These are phyloP conservation scores for Atta cephalotes DNA, from an alignment of 1,140 invertebrate species.

Conservation along the genomic window DNA sequence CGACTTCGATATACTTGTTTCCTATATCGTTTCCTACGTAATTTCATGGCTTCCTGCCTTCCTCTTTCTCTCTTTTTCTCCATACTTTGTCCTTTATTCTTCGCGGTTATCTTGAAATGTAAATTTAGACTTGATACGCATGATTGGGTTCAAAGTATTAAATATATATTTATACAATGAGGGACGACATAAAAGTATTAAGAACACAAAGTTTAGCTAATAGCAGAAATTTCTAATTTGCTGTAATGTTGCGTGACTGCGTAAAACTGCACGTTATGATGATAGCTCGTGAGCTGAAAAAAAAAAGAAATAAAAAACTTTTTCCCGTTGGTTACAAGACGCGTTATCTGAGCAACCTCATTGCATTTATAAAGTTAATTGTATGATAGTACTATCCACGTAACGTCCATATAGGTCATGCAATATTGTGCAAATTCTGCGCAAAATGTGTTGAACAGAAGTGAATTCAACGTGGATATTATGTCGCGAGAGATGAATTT, in stretches of 20 bases:
- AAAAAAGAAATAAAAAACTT: slow-evolving; percentile 14
- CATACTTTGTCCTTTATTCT: not conserved
- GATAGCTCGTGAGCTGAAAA: not conserved
- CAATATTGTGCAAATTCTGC: not conserved
- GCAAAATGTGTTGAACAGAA: not conserved
- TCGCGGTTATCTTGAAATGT: not conserved
- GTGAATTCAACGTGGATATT: not conserved
- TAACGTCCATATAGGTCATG: not conserved
- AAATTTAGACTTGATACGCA: slow-evolving; percentile 8
- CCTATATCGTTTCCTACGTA: slow-evolving; percentile 21
- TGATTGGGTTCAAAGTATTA: slow-evolving; percentile 5
- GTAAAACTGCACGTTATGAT: not conserved
- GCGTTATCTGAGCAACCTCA: slow-evolving; percentile 33
- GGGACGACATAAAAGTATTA: not conserved
- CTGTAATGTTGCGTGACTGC: slow-evolving; percentile 19
- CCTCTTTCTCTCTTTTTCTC: not conserved
- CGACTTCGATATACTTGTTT: slow-evolving; percentile 55
- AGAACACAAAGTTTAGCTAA: not conserved
- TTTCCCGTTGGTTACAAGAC: not conserved
- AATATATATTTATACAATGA: not conserved
- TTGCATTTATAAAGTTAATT: slow-evolving; percentile 51
- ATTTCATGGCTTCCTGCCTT: not conserved
- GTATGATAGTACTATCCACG: not conserved
- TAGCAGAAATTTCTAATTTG: not conserved
- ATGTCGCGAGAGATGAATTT: not conserved